Percentiles rank a stretch among this genome's conserved stretches.
These are phyloP conservation scores for Trissolcus basalis DNA, from an alignment of 1,140 invertebrate genomes.

Conservation along the genomic window DNA sequence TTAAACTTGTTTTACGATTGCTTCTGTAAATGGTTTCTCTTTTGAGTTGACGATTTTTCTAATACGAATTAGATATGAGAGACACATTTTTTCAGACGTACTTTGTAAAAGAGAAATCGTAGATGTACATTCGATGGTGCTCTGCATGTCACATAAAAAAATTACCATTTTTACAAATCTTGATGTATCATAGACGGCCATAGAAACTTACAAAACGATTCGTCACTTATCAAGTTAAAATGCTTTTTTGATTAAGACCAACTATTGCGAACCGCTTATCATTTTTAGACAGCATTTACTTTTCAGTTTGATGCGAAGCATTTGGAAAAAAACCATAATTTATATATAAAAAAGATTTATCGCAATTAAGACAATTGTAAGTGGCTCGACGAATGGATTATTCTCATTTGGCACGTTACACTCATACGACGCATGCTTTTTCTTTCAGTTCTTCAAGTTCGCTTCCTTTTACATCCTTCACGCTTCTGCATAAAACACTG, in stretches of 20 bases:
- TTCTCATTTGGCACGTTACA: constrained; percentile 58
- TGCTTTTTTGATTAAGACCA: too few relatives aligned
- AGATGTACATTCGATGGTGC: not conserved
- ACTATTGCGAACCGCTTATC: constrained; percentile 11
- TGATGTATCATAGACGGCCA: too few relatives aligned
- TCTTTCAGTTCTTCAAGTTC: constrained; percentile 50
- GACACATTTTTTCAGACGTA: too few relatives aligned
- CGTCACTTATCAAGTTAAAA: constrained; percentile 17
- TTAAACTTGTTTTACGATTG: constrained; percentile 18
- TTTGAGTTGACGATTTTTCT: not conserved
- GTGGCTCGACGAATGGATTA: constrained; percentile 22
- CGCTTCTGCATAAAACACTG: constrained; percentile 4
- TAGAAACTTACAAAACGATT: not conserved
- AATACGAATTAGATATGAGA: too few relatives aligned
- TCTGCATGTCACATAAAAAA: too few relatives aligned
- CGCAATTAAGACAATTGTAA: not conserved
- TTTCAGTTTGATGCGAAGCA: constrained; percentile 64
- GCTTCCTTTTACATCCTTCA: constrained; percentile 33
- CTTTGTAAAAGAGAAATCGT: constrained; percentile 21
- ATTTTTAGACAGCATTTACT: constrained; percentile 65
- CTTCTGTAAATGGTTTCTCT: constrained; percentile 22
- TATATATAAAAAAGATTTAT: too few relatives aligned
- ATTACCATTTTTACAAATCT: too few relatives aligned
- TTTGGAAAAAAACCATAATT: too few relatives aligned
- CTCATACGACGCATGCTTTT: constrained; percentile 61